Conservation (phyloP, 2,888 invertebrate species). For the Stramonita haemastoma region DNA sequence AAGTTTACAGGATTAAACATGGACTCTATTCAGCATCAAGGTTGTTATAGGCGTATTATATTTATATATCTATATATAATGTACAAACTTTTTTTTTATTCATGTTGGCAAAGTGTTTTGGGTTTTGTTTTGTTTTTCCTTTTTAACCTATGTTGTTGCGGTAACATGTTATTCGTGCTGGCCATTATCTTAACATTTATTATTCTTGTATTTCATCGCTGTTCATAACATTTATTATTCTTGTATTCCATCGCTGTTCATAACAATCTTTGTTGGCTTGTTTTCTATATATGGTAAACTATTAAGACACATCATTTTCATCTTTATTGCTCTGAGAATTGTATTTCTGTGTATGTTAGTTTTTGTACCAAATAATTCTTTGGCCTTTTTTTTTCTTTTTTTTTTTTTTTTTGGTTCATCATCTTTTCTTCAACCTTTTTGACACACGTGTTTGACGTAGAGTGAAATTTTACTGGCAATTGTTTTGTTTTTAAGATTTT, state of each 20-base stretch:
- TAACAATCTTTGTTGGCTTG: neutral
- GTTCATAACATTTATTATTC: neutral
- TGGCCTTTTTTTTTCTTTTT: neutral
- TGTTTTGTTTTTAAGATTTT: conserved; percentile 1
- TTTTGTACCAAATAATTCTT: conserved; percentile 4
- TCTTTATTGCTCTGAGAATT: neutral
- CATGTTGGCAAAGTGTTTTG: neutral
- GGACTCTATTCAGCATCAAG: too few species aligned
- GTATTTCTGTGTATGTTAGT: conserved; percentile 4
- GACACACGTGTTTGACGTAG: neutral
- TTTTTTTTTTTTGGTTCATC: too few species aligned
- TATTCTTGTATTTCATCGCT: neutral
- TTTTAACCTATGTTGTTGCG: neutral
- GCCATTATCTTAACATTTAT: neutral
- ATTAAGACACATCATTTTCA: neutral
- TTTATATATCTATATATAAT: too few species aligned
- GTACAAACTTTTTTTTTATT: neutral
- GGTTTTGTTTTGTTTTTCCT: neutral
- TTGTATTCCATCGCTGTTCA: neutral
- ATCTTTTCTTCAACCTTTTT: neutral
- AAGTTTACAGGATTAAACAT: too few species aligned
- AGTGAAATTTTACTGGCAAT: conserved; percentile 29
- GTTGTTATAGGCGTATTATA: too few species aligned
- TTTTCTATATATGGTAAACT: neutral
- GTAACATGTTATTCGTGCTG: neutral